phyloP scores from a whole-genome alignment of 2,113 vertebrate species.

The Balaeniceps rex region DNA sequence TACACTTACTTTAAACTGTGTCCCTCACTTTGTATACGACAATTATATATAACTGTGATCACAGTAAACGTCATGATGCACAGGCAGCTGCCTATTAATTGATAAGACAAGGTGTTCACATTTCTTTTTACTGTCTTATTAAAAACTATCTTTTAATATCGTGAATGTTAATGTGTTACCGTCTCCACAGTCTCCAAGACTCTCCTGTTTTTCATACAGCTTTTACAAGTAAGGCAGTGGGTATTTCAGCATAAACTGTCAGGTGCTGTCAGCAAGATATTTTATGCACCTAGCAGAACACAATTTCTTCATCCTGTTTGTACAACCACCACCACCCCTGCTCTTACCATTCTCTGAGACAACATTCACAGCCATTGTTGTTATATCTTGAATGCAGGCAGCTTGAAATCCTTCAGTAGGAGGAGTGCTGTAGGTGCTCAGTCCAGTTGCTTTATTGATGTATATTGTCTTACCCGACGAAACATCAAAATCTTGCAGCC shows the following conservation, averaged over 20 bases:
- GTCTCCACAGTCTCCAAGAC: neutral
- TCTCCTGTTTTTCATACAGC: neutral
- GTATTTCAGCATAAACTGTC: neutral
- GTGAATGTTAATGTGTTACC: neutral
- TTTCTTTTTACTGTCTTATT: neutral
- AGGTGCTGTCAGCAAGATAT: neutral
- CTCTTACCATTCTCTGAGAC: slow-evolving; percentile 84
- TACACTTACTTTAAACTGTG: neutral
- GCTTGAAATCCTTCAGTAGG: slow-evolving; percentile 54
- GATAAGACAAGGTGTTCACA: neutral
- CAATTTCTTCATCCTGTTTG: neutral
- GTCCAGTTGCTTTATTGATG: slow-evolving; percentile 87
- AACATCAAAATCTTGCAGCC: slow-evolving; percentile 85
- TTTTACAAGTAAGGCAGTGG: neutral
- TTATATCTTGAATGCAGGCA: slow-evolving; percentile 84
- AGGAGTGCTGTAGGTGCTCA: slow-evolving; percentile 84
- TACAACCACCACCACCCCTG: neutral
- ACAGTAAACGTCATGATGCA: neutral
- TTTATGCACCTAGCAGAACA: neutral
- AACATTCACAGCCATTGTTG: slow-evolving; percentile 86
- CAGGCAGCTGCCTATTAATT: neutral
- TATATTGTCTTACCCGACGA: slow-evolving; percentile 81
- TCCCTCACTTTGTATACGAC: neutral
- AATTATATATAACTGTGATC: neutral
- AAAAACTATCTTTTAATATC: neutral